These are phyloP conservation scores for Phortica variegata DNA, from an alignment of 1,140 invertebrate genomes.

Conservation along the genomic window DNA sequence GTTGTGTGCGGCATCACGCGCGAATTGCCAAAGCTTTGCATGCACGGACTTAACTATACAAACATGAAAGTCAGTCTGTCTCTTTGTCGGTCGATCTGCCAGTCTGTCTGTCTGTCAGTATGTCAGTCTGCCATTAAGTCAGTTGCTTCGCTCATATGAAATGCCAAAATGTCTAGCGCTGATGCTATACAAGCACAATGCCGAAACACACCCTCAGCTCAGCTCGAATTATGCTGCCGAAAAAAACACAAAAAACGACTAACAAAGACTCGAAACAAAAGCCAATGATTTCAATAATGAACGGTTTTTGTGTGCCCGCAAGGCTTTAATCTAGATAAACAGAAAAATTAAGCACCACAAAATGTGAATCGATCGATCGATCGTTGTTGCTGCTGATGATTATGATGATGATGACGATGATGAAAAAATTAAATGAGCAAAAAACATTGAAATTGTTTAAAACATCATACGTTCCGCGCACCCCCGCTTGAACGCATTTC, in stretches of 20 bases:
- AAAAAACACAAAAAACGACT: conserved; percentile 8
- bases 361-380: too few species aligned
- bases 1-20: too few species aligned
- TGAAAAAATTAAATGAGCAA: too few species aligned
- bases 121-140: conserved; percentile 1
- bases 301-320: conserved; percentile 30
- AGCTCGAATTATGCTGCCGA: too few species aligned
- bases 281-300: conserved; percentile 45
- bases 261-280: conserved; percentile 30
- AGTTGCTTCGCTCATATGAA: conserved; percentile 25
- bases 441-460: conserved; percentile 6
- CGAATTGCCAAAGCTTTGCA: too few species aligned
- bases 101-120: conserved; percentile 2
- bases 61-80: conserved; percentile 17
- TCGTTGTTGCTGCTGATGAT: conserved; percentile 24
- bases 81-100: conserved; percentile 12
- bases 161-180: conserved; percentile 52
- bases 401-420: too few species aligned
- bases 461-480: conserved; percentile 29
- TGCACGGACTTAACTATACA: conserved; percentile 20
- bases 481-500: conserved; percentile 7
- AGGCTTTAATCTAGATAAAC: conserved; percentile 50
- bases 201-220: too few species aligned
- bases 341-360: conserved; percentile 12
- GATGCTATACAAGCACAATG: conserved; percentile 37